Evolutionary conservation across 2,113 vertebrate genomes (phyloP).

Genomic region (Micronycteris hirsuta): DNA sequence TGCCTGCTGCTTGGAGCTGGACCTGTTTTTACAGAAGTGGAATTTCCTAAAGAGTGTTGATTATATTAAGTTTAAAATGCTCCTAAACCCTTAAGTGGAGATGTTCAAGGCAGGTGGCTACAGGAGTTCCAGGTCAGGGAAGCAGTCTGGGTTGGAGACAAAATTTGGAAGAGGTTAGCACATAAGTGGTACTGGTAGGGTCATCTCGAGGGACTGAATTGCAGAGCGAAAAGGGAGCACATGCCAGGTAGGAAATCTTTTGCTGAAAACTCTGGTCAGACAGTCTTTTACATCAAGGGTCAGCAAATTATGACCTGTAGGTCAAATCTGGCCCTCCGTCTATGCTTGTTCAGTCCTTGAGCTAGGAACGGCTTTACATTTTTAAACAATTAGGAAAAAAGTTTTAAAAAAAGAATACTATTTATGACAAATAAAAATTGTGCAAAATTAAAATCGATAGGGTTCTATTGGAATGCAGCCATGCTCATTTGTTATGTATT

Average conservation of each 20-base stretch:
- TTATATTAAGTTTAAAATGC: not conserved
- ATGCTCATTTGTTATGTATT: not conserved
- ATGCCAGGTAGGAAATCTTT: not conserved
- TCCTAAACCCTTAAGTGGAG: not conserved
- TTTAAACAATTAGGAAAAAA: not conserved
- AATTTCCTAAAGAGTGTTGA: not conserved
- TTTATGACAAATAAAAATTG: not conserved
- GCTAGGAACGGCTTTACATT: not conserved
- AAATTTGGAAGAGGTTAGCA: not conserved
- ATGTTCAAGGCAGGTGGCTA: not conserved
- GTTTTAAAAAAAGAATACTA: not conserved
- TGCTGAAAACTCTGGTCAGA: not conserved
- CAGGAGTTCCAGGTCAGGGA: not conserved
- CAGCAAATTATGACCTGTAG: not conserved
- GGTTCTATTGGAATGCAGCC: not conserved
- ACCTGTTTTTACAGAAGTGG: not conserved
- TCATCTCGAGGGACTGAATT: not conserved
- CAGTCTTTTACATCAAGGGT: not conserved
- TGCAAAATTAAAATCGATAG: not conserved
- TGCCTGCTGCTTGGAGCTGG: not conserved
- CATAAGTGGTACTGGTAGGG: not conserved
- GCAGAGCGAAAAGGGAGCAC: not conserved
- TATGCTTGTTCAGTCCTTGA: not conserved
- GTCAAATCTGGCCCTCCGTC: not conserved
- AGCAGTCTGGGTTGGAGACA: not conserved